A percentile compares a stretch with the other conserved stretches of the same genome.
Evolutionary conservation across 2,797 vertebrate genomes (phyloP).

Genomic region (Trachops cirrhosus): DNA sequence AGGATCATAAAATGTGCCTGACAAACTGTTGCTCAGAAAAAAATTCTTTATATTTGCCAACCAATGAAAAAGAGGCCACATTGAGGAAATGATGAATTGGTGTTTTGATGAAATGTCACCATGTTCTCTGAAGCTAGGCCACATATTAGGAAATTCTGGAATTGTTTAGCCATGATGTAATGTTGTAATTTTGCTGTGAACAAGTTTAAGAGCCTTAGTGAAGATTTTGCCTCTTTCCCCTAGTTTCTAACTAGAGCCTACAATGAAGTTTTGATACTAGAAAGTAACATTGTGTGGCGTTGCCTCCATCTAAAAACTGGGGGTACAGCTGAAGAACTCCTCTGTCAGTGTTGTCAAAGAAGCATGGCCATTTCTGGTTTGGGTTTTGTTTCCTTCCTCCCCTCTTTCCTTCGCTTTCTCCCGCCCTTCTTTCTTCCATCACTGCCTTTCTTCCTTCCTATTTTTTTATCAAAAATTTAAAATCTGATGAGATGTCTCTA

Average conservation of each 20-base stretch:
- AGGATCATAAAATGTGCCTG: neutral
- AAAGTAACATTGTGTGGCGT: neutral
- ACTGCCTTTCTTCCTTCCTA: neutral
- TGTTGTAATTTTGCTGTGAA: constrained; percentile 35
- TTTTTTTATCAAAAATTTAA: neutral
- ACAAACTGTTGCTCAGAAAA: neutral
- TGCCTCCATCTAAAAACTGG: neutral
- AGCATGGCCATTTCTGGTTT: neutral
- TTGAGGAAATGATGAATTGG: constrained; percentile 46
- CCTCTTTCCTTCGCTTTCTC: too few species aligned
- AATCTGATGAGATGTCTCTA: neutral
- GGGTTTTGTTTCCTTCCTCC: neutral
- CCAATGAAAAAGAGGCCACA: constrained; percentile 31
- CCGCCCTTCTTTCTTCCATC: neutral
- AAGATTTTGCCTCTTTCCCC: neutral
- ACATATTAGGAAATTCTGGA: constrained; percentile 60
- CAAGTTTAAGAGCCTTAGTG: constrained; percentile 1
- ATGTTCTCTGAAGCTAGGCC: constrained; percentile 38
- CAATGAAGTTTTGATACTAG: neutral
- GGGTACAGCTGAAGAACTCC: neutral
- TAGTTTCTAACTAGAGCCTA: neutral
- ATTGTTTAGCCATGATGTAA: constrained; percentile 48
- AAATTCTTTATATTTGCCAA: neutral
- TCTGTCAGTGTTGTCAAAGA: neutral
- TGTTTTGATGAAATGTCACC: constrained; percentile 52